Evolutionary conservation across 2,797 vertebrate genomes (phyloP).

Genomic region (Cryptoblepharus egeriae): DNA sequence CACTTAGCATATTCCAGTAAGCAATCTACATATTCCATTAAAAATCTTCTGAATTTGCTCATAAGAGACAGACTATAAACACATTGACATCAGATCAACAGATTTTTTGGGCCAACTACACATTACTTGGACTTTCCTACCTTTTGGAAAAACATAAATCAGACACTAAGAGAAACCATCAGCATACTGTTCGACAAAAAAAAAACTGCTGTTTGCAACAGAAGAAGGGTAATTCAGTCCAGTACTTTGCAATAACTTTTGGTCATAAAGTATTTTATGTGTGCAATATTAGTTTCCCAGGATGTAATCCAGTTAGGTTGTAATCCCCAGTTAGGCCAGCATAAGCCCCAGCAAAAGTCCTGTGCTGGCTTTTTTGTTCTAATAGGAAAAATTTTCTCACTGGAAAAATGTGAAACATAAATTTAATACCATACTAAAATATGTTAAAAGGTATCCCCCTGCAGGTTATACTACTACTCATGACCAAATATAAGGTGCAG

Average conservation of each 20-base stretch:
- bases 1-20: not conserved
- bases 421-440: not conserved
- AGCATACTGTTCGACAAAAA: not conserved
- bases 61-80: not conserved
- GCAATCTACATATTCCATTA: too few relatives aligned
- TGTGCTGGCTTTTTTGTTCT: too few relatives aligned
- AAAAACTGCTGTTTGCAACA: not conserved
- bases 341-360: too few relatives aligned
- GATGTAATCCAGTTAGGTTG: too few relatives aligned
- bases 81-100: not conserved
- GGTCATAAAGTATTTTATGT: not conserved
- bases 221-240: not conserved
- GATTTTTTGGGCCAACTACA: too few relatives aligned
- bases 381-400: accelerated
- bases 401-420: not conserved
- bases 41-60: not conserved
- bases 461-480: too few relatives aligned
- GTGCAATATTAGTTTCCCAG: not conserved
- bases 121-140: accelerated
- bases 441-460: too few relatives aligned
- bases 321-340: too few relatives aligned
- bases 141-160: not conserved
- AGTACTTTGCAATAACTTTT: not conserved
- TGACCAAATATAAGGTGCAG: too few relatives aligned
- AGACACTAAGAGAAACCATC: not conserved